Evolutionary conservation across 2,113 vertebrate species (phyloP), one percentile per base, ranked within the genome.

Genomic region (Terrapene triunguis): DNA sequence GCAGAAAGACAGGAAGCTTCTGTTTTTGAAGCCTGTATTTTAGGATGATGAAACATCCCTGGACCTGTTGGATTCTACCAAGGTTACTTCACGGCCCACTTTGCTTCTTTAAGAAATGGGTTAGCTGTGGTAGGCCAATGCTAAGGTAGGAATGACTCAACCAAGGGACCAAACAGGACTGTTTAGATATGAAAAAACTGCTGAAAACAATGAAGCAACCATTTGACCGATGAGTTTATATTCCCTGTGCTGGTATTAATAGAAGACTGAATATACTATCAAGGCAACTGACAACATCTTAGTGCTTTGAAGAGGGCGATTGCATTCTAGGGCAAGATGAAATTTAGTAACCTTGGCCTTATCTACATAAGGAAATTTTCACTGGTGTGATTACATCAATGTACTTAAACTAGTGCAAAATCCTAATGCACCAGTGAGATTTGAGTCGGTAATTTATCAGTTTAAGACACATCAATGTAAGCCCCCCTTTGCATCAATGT

Each of bases 261-360:
- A 91, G 76, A 51, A 90, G 80, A 85, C n/a, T 82, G 87, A 94
- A 85, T 82, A 32, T 92, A 93, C 91, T 53, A 87, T 54, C 85
- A 93, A 95, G 78, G 55, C n/a, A 92, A 90, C 93, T 93, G 27
- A 32, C 87, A 93, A 69, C 83, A 59, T 86, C 92, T 94, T 83
- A 89, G 35, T 90, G 78, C 59, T 62, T 62, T 62, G 29, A 62
- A 62, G 59, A 32, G 59, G 12, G 29, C 3, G 13, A 62, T 6
- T 62, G 59, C 59, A 62, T 62, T 55, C 54, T 25, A 55, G 24
- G 10, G 54, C 54, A 55, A 55, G 29, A 62, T 62, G 29, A 62
- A 62, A 62, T 62, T 25, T 62, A 62, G 11, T 62, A 62, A 32
- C 27, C 29, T 32, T 62, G 59, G 29, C 59, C 29, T 29, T 62